Evolutionary conservation across 2,113 vertebrate genomes (phyloP), one percentile per base, ranked within the genome.

Genomic region (Tylochromis polylepis): DNA sequence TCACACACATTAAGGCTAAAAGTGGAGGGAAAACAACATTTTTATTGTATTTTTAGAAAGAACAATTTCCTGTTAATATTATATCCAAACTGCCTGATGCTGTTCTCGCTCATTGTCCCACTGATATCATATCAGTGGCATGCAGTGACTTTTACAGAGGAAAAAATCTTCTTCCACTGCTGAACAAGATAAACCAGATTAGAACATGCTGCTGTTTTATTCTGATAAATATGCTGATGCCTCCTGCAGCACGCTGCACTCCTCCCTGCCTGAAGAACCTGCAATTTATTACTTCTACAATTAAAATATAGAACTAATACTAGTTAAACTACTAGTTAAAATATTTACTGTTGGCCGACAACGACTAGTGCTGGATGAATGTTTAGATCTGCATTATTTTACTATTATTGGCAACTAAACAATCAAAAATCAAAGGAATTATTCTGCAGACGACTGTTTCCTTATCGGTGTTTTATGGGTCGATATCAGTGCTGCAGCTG

Each of bases 241-340:
- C n/a, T n/a, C n/a, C n/a, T n/a, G n/a, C 59, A 7, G 10, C 59
- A 7, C 10, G 31, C 18, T 36, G 59, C 10, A 36, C 59, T 62
- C 16, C 29, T 34, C 4, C 55, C 22, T 58, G 8, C 18, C 29
- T 11, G 29, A 31, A 8, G 22, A 15, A 0, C 27, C 27, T 31
- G 58, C 31, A 18, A 60, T 0, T 5, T 60, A 0, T 60, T 60
- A 20, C 49, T 0, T 1, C 4, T 10, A 59, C 29, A 62, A 9
- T 62, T 34, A 62, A 62, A 36, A 62, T n/a, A 3, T 36, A 62
- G 20, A 62, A 36, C 59, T 0, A 62, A 62, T 62, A 36, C 34
- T 34, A 34, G 6, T 34, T 34, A 20, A 62, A 62, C 3, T 62
- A 0, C 59, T 9, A 62, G 59, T 62, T 62, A 2, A 62, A 62